A percentile compares a stretch with the other conserved stretches of the same genome.
phyloP scores from a whole-genome alignment of 2,113 vertebrate species.

The Vombatus ursinus region DNA sequence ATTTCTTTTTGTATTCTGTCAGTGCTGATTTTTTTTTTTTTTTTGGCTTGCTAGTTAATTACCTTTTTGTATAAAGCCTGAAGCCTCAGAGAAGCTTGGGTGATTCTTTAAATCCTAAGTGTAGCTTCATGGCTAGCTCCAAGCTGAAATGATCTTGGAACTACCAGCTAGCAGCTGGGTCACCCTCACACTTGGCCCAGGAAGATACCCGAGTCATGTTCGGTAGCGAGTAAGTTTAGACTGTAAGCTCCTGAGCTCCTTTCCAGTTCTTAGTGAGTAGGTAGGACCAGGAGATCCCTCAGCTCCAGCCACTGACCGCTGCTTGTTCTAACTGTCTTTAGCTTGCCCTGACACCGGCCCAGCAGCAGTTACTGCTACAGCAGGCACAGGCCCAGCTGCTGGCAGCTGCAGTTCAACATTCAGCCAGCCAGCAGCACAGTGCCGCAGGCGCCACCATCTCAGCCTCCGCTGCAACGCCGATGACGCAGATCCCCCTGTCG shows the following conservation, averaged over 20 bases:
- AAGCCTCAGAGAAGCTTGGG: slow-evolving; percentile 51
- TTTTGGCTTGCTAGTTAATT: slow-evolving; percentile 77
- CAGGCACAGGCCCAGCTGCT: slow-evolving; percentile 99
- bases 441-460: slow-evolving; percentile 98
- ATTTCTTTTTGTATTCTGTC: slow-evolving; percentile 80
- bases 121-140: background rate
- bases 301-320: slow-evolving; percentile 60
- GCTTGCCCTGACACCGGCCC: slow-evolving; percentile 96
- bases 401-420: slow-evolving; percentile 98
- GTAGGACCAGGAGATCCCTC: too few species aligned
- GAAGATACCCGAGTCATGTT: background rate
- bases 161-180: background rate
- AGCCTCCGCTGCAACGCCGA: slow-evolving; percentile 97
- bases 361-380: slow-evolving; percentile 97
- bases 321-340: slow-evolving; percentile 81
- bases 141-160: background rate
- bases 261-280: background rate
- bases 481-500: slow-evolving; percentile 97
- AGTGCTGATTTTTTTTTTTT: slow-evolving; percentile 57
- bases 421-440: slow-evolving; percentile 96
- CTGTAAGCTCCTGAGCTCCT: background rate
- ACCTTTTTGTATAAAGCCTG: slow-evolving; percentile 65
- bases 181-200: background rate
- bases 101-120: slow-evolving; percentile 47
- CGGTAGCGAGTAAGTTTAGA: slow-evolving; percentile 6